Percentiles rank a stretch among this genome's conserved stretches.
phyloP scores from a whole-genome alignment of 2,113 vertebrate genomes.

The Hippocampus mohnikei region DNA sequence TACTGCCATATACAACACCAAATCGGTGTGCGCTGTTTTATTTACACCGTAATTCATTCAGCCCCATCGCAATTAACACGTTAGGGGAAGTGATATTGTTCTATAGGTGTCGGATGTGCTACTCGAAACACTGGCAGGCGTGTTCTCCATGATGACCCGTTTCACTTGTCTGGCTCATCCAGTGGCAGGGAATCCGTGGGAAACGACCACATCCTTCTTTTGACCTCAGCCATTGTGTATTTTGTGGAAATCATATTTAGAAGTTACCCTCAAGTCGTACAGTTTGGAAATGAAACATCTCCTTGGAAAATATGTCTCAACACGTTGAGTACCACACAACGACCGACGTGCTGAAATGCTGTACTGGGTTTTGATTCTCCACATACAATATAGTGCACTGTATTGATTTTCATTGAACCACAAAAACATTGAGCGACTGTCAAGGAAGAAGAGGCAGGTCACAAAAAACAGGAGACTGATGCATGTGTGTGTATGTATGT shows the following conservation, averaged over 20 bases:
- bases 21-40: conserved; percentile 60
- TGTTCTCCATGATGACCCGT: conserved; percentile 47
- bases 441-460: background rate
- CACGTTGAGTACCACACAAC: background rate
- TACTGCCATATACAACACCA: conserved; percentile 45
- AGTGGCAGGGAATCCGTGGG: conserved; percentile 23
- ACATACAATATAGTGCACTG: background rate
- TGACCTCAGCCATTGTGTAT: conserved; percentile 8
- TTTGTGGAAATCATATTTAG: background rate
- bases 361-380: background rate
- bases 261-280: background rate
- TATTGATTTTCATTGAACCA: background rate
- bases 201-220: conserved; percentile 37
- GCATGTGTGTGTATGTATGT: too few relatives aligned
- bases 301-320: background rate
- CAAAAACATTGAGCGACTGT: background rate
- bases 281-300: background rate
- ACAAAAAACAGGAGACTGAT: background rate
- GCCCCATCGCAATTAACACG: conserved; percentile 62
- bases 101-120: conserved; percentile 44
- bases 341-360: background rate
- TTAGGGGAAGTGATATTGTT: conserved; percentile 45
- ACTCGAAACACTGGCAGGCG: conserved; percentile 40
- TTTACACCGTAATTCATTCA: conserved; percentile 67
- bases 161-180: conserved; percentile 29